Percentiles rank a stretch among this genome's conserved stretches.
Conservation (phyloP, 2,113 vertebrate species). For the Colinus virginianus region DNA sequence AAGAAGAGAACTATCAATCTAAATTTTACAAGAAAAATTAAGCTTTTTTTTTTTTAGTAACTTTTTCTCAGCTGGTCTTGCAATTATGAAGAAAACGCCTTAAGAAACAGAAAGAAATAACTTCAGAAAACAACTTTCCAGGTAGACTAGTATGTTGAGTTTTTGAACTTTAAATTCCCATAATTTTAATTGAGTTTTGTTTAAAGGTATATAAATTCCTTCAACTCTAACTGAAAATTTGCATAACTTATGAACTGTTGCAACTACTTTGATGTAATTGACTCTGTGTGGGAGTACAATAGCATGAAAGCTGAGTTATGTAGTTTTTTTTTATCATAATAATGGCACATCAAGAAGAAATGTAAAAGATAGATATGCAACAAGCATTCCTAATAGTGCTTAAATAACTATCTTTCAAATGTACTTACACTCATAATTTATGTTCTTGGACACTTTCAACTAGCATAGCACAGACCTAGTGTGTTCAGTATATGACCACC, state of each 20-base stretch:
- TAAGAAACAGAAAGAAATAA: not conserved
- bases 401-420: not conserved
- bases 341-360: not conserved
- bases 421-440: not conserved
- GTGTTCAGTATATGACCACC: not conserved
- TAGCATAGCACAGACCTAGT: not conserved
- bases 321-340: not conserved
- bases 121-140: not conserved
- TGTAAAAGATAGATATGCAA: not conserved
- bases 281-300: not conserved
- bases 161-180: not conserved
- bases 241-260: not conserved
- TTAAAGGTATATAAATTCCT: not conserved
- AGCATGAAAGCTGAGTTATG: not conserved
- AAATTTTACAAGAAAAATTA: not conserved
- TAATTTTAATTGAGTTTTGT: not conserved
- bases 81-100: not conserved
- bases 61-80: not conserved
- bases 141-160: not conserved
- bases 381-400: not conserved
- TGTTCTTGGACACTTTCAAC: not conserved
- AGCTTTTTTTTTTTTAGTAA: not conserved
- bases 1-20: not conserved
- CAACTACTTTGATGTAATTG: not conserved
- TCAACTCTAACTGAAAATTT: fast-evolving